Base-by-base conservation (phyloP, 2,797 vertebrate genomes). In the Spinibarbus caldwelli region DNA sequence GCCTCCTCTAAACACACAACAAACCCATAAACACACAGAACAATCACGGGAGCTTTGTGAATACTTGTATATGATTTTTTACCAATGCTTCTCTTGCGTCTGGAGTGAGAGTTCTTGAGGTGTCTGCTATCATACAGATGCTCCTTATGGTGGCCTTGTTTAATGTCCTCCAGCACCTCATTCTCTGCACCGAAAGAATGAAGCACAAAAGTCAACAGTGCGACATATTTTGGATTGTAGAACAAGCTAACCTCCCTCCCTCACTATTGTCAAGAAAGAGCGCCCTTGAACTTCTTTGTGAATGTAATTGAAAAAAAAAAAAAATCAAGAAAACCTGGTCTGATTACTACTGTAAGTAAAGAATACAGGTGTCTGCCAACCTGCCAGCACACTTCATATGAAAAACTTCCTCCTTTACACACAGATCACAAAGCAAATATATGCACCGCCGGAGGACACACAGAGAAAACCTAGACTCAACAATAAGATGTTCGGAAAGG, bases 1-100 rank as follows among this genome's bases (percentile, higher is more conserved):
- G 98, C 98, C 91, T 99, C 98, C 90, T 99, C 98, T 87, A 81
- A 45, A 87, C 73, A 86, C 71, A 78, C 17, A 81, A 36, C 14
- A 31, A 67, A n/a, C 49, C 12, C 15, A 7, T 57, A 52, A 64
- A 77, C 64, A 29, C 12, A 59, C 17, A 67, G 5, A 29, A 75
- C 62, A 47, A 15, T 21, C 64, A 41, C 23, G 5, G 31, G 52
- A 21, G 34, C 4, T 34, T 26, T 36, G 66, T 59, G 19, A 66
- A 19, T 34, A 15, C 45, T 49, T 47, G 49, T 80, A 54, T 38
- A 68, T 54, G 57, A 49, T 71, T 64, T 43, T 72, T 96, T 94
- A 99, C 97, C 96, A 2, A 97, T 95, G 91, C 98, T 99, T 91
- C 98, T 92, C 90, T 91, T 97, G 91, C 95, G 96, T 93, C 97